These are phyloP conservation scores for Hemithea aestivaria DNA, from an alignment of 2,888 invertebrate genomes.

Conservation along the genomic window DNA sequence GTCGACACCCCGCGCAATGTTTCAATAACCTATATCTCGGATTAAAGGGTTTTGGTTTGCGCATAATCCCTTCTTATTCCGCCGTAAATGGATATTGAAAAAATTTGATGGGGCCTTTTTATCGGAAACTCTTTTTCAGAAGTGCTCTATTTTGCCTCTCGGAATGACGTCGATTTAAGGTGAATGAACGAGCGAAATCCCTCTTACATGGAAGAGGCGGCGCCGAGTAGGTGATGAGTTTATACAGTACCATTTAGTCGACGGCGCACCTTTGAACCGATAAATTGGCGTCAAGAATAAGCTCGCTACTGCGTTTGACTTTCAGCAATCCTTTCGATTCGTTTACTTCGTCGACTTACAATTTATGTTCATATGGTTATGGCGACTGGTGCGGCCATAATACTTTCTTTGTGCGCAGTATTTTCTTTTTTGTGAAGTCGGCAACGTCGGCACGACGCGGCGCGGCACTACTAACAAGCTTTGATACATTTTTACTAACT, in stretches of 20 bases:
- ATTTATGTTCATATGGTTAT: constrained; percentile 29
- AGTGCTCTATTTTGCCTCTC: constrained; percentile 72
- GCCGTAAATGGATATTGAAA: constrained; percentile 73
- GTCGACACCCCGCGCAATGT: constrained; percentile 52
- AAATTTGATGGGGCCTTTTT: constrained; percentile 68
- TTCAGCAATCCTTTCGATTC: constrained; percentile 47
- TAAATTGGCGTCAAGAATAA: constrained; percentile 61
- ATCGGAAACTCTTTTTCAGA: constrained; percentile 69
- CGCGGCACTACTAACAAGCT: constrained; percentile 13
- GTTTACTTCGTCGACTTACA: constrained; percentile 30
- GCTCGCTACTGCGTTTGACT: constrained; percentile 45
- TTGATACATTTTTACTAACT: constrained; percentile 2
- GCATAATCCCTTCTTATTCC: constrained; percentile 71
- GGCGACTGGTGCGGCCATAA: constrained; percentile 18
- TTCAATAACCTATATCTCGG: constrained; percentile 65
- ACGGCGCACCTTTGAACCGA: constrained; percentile 68
- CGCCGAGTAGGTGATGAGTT: constrained; percentile 70
- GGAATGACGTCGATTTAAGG: constrained; percentile 75
- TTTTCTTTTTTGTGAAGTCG: constrained; percentile 19
- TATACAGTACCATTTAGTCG: constrained; percentile 70
- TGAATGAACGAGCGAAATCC: constrained; percentile 75
- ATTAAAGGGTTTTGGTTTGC: constrained; percentile 67
- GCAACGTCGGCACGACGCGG: constrained; percentile 11
- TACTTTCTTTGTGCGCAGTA: constrained; percentile 22
- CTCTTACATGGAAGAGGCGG: constrained; percentile 74